Evolutionary conservation across 2,888 invertebrate genomes (phyloP), one percentile per base, ranked within the genome.

Genomic region (Stratiomys singularior): DNA sequence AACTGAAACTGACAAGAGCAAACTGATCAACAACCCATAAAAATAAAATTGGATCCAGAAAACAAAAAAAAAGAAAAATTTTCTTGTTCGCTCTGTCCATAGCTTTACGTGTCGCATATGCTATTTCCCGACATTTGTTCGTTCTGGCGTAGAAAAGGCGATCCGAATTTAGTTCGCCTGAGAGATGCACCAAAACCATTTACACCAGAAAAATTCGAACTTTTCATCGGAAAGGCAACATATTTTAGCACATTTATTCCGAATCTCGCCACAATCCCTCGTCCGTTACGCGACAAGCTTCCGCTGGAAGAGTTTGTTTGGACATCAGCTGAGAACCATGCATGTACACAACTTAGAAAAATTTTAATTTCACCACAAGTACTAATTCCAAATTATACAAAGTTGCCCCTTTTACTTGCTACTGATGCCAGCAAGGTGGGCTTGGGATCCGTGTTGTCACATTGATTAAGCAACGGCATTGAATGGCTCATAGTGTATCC

Each of bases 381-480:
- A 5, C 28, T 80, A 5, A 74, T 79, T 60, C 77, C 77, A 9
- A 80, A 80, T 52, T 69, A 81, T 18, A 78, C 77, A 15, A 15
- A 66, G 3, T 60, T 80, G 4, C 77, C 80, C 9, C 52, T 81
- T 5, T 9, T 78, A 1, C 23, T 80, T 13, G 81, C 81, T 23
- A 80, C 80, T 0, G 78, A 80, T 52, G 79, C 79, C 18, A 78
- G 78, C 15, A 74, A 67, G 11, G 71, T 47, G 5, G 79, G 81
- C 0, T 44, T 79, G 1, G 79, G 80, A 1, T 79, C 77, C 11
- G 79, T 78, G 1, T 76, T 80, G 1, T 80, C 80, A 0, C 78
- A 80, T 18, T 18, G 74, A 1, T 27, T 78, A 1, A 44, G 27
- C 4, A 74, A 78, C 66, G 77, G 69, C 1, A n/a, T 28, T 9